Evolutionary conservation across 2,113 vertebrate species (phyloP).

Genomic region (Ranitomeya variabilis): DNA sequence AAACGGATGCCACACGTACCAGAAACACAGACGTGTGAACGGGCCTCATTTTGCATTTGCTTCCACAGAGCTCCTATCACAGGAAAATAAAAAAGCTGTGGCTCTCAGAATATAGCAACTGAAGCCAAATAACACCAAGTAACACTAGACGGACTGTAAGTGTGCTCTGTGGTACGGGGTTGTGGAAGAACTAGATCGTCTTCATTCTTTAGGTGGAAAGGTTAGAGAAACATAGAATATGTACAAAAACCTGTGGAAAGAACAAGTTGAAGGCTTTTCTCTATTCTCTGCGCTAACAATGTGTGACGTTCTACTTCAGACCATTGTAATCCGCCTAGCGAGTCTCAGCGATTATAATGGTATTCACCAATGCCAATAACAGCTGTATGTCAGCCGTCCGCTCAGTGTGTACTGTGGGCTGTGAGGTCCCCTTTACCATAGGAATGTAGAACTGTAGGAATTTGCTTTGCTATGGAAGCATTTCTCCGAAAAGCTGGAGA

Average conservation of each 20-base stretch:
- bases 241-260: too few relatives aligned
- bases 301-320: not conserved
- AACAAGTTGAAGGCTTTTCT: not conserved
- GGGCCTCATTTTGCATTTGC: too few relatives aligned
- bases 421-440: not conserved
- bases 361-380: not conserved
- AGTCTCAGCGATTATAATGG: not conserved
- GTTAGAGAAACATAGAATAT: too few relatives aligned
- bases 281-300: not conserved
- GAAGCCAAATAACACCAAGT: too few relatives aligned
- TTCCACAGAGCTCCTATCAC: too few relatives aligned
- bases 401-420: not conserved
- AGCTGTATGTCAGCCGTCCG: not conserved
- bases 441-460: conserved; percentile 20
- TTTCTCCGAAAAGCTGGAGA: not conserved
- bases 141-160: too few relatives aligned
- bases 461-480: not conserved
- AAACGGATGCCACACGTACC: too few relatives aligned
- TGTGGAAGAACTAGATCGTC: not conserved
- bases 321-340: not conserved
- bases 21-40: too few relatives aligned
- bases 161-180: not conserved
- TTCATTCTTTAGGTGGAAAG: not conserved
- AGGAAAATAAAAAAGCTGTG: too few relatives aligned
- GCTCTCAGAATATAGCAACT: too few relatives aligned